Base-by-base conservation (phyloP, 1,140 invertebrate genomes). In the Schlechtendalia chinensis region DNA sequence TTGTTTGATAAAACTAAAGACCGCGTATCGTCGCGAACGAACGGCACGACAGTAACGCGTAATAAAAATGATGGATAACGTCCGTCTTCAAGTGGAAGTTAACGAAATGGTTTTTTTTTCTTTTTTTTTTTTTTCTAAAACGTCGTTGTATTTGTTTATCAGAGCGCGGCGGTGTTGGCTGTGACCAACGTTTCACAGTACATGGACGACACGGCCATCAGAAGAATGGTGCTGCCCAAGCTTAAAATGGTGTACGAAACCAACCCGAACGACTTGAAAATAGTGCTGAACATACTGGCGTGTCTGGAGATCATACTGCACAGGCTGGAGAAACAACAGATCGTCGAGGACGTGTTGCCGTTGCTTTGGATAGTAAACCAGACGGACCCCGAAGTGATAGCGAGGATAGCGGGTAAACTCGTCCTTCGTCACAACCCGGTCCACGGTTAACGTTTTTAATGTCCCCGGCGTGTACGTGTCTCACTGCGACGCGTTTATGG, bases 301-400 rank as follows among this genome's bases (percentile, higher is more conserved):
- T 93, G 93, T 84, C 89, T 93, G 53, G 93, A 95, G 84, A 90
- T 90, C 80, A 93, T 93, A 2, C 86, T 97, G 63, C 90, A 93
- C 82, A 91, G 94, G 77, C 87, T 98, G 80, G 95, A 98, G 82
- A 92, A 94, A 83, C 90, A 91, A 67, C 91, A 94, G 84, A 95
- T 98, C 67, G 90, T 96, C 82, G 96, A 98, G 83, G 93, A 96
- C 82, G 94, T 98, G 0, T 88, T 98, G 82, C 96, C 96, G 1
- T 89, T 98, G 80, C 88, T 98, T n/a, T 93, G 91, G 82, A 92
- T 94, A 82, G 93, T 96, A 77, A 90, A 92, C 63, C 89, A 96
- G 39, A 91, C 93, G 72, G 96, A 98, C 85, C 93, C 95, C 0
- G 91, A 93, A 83, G 90, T 94, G 69, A 89, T 92, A 61, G 87